A percentile compares a stretch with the other conserved stretches of the same genome.
phyloP scores from a whole-genome alignment of 2,113 vertebrate species.

The Speoplatyrhinus poulsoni region DNA sequence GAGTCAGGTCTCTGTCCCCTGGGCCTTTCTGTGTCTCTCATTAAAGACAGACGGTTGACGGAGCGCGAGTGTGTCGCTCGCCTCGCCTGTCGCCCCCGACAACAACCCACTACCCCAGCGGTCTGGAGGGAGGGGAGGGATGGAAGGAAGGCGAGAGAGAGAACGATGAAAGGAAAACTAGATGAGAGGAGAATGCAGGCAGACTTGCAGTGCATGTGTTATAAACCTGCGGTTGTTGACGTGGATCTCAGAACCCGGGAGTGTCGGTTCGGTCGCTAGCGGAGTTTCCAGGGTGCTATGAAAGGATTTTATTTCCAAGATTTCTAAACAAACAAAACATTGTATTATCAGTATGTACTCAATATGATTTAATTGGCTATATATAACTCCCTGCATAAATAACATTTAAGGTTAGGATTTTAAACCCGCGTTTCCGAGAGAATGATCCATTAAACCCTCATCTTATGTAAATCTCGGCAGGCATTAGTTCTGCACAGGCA shows the following conservation, averaged over 20 bases:
- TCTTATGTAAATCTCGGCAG: constrained; percentile 15
- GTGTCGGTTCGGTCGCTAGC: too few relatives aligned
- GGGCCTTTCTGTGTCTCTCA: constrained; percentile 78
- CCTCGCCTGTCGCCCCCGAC: constrained; percentile 76
- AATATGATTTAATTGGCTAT: too few relatives aligned
- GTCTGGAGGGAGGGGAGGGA: constrained; percentile 64
- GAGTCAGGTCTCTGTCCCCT: constrained; percentile 75
- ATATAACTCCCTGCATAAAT: neutral
- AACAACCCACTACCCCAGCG: constrained; percentile 73
- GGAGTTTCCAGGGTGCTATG: too few relatives aligned
- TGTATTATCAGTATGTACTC: too few relatives aligned
- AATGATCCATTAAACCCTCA: constrained; percentile 24
- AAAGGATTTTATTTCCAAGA: too few relatives aligned
- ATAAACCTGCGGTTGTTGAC: too few relatives aligned
- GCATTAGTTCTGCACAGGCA: constrained; percentile 19
- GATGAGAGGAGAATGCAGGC: constrained; percentile 56
- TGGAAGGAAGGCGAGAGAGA: constrained; percentile 39
- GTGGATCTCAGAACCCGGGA: too few relatives aligned
- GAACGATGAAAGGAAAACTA: constrained; percentile 40
- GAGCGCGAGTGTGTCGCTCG: constrained; percentile 77
- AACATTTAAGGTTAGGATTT: constrained; percentile 17
- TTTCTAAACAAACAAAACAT: too few relatives aligned
- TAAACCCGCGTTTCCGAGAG: constrained; percentile 7
- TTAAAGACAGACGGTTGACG: constrained; percentile 80
- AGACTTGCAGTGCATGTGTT: constrained; percentile 6